Conservation (phyloP, 2,113 vertebrate genomes). For the Eurystomus gularis region DNA sequence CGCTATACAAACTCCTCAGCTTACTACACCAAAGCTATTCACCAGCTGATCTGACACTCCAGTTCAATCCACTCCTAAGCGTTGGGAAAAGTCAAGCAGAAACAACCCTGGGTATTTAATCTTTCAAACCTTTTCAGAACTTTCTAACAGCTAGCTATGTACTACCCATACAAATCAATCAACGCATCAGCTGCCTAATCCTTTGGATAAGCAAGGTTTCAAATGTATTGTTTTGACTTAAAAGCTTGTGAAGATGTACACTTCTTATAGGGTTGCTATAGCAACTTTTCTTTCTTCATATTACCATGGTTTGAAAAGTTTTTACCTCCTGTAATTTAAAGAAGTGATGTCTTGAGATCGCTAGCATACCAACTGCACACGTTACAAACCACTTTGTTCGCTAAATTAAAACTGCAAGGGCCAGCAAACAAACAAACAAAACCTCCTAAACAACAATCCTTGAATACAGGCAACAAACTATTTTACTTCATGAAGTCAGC, state of each 20-base stretch:
- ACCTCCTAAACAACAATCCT: not conserved
- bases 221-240: not conserved
- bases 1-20: not conserved
- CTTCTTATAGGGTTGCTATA: constrained; percentile 25
- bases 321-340: not conserved
- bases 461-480: not conserved
- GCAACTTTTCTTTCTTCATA: not conserved
- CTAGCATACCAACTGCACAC: not conserved
- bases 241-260: not conserved
- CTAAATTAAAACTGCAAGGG: not conserved
- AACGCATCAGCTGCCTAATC: not conserved
- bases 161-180: not conserved
- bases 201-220: not conserved
- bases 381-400: not conserved
- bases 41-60: not conserved
- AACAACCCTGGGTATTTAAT: not conserved
- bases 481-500: not conserved
- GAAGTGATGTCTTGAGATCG: not conserved
- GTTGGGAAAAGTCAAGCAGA: not conserved
- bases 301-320: constrained; percentile 6
- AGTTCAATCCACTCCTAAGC: not conserved
- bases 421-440: not conserved
- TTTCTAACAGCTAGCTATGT: not conserved
- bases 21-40: not conserved
- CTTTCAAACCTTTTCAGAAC: not conserved